A percentile compares a stretch with the other conserved stretches of the same genome.
phyloP scores from a whole-genome alignment of 2,888 invertebrate genomes.

The Podabrus alpinus region DNA sequence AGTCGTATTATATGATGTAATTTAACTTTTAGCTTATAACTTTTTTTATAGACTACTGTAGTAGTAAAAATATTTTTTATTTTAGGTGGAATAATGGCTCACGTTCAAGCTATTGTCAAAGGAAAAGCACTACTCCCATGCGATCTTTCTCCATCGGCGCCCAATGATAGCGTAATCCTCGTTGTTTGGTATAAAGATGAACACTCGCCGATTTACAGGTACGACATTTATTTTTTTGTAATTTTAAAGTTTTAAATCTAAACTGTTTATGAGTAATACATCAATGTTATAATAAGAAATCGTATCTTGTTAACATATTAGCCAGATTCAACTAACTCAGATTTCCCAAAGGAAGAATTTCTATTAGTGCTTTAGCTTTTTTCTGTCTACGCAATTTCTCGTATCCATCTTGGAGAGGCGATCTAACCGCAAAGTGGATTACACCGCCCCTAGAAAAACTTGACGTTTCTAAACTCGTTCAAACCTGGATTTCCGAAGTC shows the following conservation, averaged over 20 bases:
- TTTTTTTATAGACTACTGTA: constrained; percentile 8
- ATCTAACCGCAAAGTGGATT: constrained; percentile 36
- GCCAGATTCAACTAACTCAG: constrained; percentile 37
- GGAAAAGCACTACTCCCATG: constrained; percentile 84
- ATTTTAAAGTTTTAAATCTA: not conserved
- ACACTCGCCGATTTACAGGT: constrained; percentile 87
- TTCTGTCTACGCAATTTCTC: constrained; percentile 37
- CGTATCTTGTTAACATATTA: constrained; percentile 30
- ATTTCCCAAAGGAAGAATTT: constrained; percentile 45
- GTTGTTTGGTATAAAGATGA: constrained; percentile 93
- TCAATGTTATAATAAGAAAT: not conserved
- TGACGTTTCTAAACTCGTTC: constrained; percentile 36
- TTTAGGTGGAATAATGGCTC: constrained; percentile 52
- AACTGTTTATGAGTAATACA: not conserved
- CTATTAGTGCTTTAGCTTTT: constrained; percentile 33
- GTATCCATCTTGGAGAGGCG: constrained; percentile 36
- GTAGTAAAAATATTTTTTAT: constrained; percentile 40
- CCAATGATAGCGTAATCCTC: constrained; percentile 79
- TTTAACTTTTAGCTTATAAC: not conserved
- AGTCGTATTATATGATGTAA: not conserved
- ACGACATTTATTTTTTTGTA: constrained; percentile 42
- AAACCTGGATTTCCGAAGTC: constrained; percentile 33
- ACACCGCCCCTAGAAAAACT: constrained; percentile 33
- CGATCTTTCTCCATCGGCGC: constrained; percentile 77
- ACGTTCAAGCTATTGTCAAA: constrained; percentile 74